phyloP scores from a whole-genome alignment of 2,888 invertebrate species.

The Stenodema calcarata region DNA sequence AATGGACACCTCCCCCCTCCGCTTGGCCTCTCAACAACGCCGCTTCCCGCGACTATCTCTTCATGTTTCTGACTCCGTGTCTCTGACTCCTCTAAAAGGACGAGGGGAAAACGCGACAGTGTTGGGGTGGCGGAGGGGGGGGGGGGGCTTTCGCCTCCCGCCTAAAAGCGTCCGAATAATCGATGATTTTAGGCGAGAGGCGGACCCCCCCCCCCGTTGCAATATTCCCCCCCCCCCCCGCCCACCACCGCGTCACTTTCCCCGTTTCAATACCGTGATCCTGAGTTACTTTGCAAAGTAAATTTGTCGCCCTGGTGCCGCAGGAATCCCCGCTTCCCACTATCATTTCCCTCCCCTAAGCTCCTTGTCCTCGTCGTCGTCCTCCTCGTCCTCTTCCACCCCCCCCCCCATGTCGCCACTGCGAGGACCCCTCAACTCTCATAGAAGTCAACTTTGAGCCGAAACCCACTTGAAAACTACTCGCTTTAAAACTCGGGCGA shows the following conservation, averaged over 20 bases:
- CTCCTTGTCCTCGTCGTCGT: neutral
- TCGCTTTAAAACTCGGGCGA: neutral
- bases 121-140: no score
- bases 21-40: no score
- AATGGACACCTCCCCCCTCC: neutral
- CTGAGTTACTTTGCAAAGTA: conserved; percentile 22
- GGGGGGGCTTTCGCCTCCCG: no score
- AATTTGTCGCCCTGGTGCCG: neutral
- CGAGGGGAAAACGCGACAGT: no score
- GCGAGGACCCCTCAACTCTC: neutral
- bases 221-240: neutral
- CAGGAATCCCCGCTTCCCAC: neutral
- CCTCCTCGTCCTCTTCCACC: neutral
- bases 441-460: neutral
- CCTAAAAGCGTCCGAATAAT: conserved; percentile 21
- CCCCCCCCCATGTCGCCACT: neutral
- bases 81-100: neutral
- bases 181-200: neutral
- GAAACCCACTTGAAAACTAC: neutral
- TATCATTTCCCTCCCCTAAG: no score
- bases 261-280: neutral
- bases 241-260: neutral
- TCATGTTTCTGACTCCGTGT: neutral
- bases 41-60: neutral
- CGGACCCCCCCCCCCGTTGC: neutral